Conservation (phyloP, 1,140 invertebrate species). For the Diploscapter pachys region DNA sequence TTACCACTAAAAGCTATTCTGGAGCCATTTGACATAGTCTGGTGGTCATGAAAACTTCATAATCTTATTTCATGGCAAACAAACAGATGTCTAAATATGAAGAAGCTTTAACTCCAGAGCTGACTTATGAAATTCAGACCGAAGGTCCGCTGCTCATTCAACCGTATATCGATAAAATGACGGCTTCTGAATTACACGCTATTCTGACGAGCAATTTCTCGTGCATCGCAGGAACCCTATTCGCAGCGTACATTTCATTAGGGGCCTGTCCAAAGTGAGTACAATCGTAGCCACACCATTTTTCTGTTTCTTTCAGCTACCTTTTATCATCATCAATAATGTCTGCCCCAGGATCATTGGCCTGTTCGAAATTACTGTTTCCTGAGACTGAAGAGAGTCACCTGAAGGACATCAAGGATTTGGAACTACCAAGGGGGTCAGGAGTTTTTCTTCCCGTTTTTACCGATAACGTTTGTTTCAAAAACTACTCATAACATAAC, state of each 20-base stretch:
- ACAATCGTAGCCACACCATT: background rate
- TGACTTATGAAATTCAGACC: constrained; percentile 64
- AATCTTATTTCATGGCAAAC: too few species aligned
- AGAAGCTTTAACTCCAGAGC: too few species aligned
- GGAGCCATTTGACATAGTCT: too few species aligned
- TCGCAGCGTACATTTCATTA: constrained; percentile 86
- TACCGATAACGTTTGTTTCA: too few species aligned
- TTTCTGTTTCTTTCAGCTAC: constrained; percentile 13
- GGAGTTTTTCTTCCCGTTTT: constrained; percentile 1
- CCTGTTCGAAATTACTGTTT: constrained; percentile 52
- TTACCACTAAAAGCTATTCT: too few species aligned
- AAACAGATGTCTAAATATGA: too few species aligned
- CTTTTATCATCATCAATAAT: constrained; percentile 53
- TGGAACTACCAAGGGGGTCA: constrained; percentile 53
- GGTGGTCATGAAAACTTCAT: too few species aligned
- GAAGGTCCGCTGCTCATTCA: constrained; percentile 84
- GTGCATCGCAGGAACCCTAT: constrained; percentile 84
- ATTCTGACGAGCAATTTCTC: constrained; percentile 90
- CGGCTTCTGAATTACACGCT: constrained; percentile 83
- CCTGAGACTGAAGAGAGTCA: constrained; percentile 71
- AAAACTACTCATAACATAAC: too few species aligned
- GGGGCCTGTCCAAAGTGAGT: constrained; percentile 73
- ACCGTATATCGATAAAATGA: constrained; percentile 78
- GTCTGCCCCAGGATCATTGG: constrained; percentile 54
- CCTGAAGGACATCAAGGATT: constrained; percentile 61